Evolutionary conservation across 2,888 invertebrate species (phyloP).

Genomic region (Euproctis similis): DNA sequence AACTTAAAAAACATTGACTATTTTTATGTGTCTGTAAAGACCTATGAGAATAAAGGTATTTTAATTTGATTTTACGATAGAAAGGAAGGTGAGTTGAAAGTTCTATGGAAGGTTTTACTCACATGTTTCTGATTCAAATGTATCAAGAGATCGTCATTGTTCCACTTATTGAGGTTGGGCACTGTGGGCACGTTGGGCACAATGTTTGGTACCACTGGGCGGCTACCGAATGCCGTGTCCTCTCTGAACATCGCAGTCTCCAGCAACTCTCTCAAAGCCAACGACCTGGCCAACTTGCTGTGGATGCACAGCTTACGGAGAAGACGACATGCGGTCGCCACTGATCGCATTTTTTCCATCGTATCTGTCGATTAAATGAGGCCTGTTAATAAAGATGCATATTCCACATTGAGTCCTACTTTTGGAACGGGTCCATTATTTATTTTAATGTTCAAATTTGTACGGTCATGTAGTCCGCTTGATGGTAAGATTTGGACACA

Average conservation of each 20-base stretch:
- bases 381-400: too few species aligned
- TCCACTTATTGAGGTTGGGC: conserved; percentile 57
- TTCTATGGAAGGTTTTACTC: conserved; percentile 31
- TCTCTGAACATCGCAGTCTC: conserved; percentile 83
- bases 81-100: too few species aligned
- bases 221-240: conserved; percentile 81
- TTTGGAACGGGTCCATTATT: too few species aligned
- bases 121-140: conserved; percentile 87
- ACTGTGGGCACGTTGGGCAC: conserved; percentile 53
- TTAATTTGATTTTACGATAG: too few species aligned
- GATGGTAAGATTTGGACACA: too few species aligned
- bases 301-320: conserved; percentile 79
- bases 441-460: too few species aligned
- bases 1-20: background rate
- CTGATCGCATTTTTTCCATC: conserved; percentile 78
- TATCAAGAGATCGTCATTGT: conserved; percentile 53
- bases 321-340: conserved; percentile 78
- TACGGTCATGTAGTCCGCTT: too few species aligned
- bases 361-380: too few species aligned
- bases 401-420: too few species aligned
- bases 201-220: conserved; percentile 51
- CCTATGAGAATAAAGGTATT: background rate
- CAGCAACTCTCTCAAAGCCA: conserved; percentile 83
- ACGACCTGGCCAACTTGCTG: conserved; percentile 81
- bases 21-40: background rate